Evolutionary conservation across 2,797 vertebrate genomes (phyloP).

Genomic region (Crocodylus rhombifer): DNA sequence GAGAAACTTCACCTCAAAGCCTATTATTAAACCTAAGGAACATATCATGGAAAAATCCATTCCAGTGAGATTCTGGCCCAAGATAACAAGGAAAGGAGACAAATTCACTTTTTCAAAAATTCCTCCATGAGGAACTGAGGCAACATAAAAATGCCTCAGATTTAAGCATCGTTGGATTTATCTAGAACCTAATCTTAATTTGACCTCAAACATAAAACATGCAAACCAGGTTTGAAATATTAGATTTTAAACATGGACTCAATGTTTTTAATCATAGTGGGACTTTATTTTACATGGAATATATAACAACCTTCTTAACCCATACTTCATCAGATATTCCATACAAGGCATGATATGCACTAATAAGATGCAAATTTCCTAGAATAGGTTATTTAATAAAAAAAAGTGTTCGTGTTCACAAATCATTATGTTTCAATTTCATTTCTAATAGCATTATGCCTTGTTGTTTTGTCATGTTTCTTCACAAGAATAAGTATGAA

Average conservation of each 20-base stretch:
- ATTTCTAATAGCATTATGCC: background rate
- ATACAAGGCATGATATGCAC: background rate
- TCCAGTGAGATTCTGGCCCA: background rate
- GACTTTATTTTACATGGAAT: background rate
- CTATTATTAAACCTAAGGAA: background rate
- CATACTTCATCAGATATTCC: background rate
- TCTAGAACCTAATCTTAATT: background rate
- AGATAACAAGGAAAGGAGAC: background rate
- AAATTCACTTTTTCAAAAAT: background rate
- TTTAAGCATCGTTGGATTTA: background rate
- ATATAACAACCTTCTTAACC: background rate
- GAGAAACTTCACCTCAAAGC: background rate
- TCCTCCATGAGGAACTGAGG: background rate
- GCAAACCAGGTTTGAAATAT: background rate
- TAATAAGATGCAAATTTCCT: background rate
- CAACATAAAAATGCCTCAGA: background rate
- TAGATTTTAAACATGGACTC: background rate
- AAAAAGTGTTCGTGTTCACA: background rate
- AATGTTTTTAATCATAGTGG: background rate
- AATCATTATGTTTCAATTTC: background rate
- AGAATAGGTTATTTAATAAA: background rate
- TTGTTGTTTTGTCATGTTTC: constrained; percentile 27
- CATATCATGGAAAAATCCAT: background rate
- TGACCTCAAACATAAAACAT: background rate
- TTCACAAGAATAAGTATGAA: constrained; percentile 8